A percentile compares a stretch with the other conserved stretches of the same genome.
These are phyloP conservation scores for Heliothis virescens DNA, from an alignment of 1,140 invertebrate species.

Conservation along the genomic window DNA sequence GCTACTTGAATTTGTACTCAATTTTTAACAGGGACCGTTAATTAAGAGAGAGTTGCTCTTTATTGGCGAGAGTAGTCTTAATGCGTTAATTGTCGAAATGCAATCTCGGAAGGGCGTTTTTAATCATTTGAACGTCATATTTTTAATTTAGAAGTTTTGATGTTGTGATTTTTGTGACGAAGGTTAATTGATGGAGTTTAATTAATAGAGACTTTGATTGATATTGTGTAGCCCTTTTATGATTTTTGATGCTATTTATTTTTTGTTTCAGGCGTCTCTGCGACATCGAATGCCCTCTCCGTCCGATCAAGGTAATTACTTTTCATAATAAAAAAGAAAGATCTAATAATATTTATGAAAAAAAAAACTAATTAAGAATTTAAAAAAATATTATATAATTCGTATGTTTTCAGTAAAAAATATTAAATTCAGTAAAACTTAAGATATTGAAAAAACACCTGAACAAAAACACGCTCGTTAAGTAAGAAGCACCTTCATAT, in stretches of 20 bases:
- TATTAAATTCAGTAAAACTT: not conserved
- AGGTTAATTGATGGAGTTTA: constrained; percentile 71
- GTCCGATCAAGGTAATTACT: too few relatives aligned
- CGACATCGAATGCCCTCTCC: constrained; percentile 81
- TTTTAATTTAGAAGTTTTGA: constrained; percentile 72
- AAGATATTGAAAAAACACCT: not conserved
- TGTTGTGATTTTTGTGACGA: constrained; percentile 62
- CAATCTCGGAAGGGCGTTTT: constrained; percentile 81
- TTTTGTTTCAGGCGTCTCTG: constrained; percentile 84
- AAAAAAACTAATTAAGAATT: too few relatives aligned
- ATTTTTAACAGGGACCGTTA: constrained; percentile 85
- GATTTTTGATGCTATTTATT: constrained; percentile 51
- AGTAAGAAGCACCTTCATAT: constrained; percentile 21
- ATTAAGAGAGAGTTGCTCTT: constrained; percentile 84
- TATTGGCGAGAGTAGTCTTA: constrained; percentile 82
- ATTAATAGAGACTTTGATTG: constrained; percentile 59
- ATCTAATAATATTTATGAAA: too few relatives aligned
- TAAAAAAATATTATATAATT: not conserved
- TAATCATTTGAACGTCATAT: constrained; percentile 80
- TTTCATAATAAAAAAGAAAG: too few relatives aligned
- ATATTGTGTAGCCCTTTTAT: constrained; percentile 40
- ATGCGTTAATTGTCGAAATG: constrained; percentile 86
- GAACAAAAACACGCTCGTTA: constrained; percentile 13
- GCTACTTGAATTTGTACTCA: constrained; percentile 86
- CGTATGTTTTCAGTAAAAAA: not conserved